Evolutionary conservation across 1,140 invertebrate species (phyloP), one percentile per base, ranked within the genome.

Genomic region (Temnothorax curvispinosus): DNA sequence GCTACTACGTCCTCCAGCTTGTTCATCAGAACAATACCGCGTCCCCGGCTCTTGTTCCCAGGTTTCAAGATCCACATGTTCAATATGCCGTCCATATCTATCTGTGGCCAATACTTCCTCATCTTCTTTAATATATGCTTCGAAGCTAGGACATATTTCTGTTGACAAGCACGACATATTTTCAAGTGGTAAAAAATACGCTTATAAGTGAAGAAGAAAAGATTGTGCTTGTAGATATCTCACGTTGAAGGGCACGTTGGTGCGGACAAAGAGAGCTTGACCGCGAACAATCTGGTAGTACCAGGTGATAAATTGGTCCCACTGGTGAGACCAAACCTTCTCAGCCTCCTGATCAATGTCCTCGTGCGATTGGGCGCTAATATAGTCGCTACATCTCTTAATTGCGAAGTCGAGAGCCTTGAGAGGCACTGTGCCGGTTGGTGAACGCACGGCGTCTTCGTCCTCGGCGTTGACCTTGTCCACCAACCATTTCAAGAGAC

Each of bases 1-100:
- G 97, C 97, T 87, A 98, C 94, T 56, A 99, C 98, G 90, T 98
- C 98, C 87, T 98, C 98, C 13, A 99, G 96, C 92, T 97, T 97
- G 93, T 98, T 98, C 96, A 98, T 97, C 38, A 99, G 96, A 21
- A 97, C 96, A 82, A 99, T 99, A 62, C 98, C 99, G 90, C 98
- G 96, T 0, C 99, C 99, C 3, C 98, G 96, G 87, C 98, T 99
- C 94, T 98, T 98, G 74, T 98, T 98, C 15, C 98, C 98, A 0
- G 99, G 99, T 94, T 99, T 99, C 38, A 99, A 96, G 89, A 99
- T 99, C 99, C 99, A 99, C 75, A 99, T 97, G 94, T 99, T 99
- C 80, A 97, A 96, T 58, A 96, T 95, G 0, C 98, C 98, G 93
- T 99, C 98, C 86, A 98, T 96, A 1, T 97, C 96, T 75, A 97